A percentile compares a stretch with the other conserved stretches of the same genome.
Conservation (phyloP, 1,140 invertebrate genomes). For the Drosophila equinoxialis region DNA sequence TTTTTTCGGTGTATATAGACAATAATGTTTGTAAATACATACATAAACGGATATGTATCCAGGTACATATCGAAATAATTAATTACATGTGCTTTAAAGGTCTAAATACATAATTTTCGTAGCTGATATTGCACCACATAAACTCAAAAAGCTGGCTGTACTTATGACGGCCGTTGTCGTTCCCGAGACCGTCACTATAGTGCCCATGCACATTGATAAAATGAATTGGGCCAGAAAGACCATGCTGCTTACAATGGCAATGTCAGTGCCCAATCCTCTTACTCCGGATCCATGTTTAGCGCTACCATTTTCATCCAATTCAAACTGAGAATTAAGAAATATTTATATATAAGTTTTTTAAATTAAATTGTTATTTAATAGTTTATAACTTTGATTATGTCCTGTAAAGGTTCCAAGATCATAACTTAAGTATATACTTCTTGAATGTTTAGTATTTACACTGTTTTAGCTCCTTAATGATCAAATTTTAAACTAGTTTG, state of each 20-base stretch:
- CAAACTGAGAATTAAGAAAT: conserved; percentile 85
- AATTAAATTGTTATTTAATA: too few species aligned
- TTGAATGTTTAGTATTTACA: too few species aligned
- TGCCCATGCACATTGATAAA: conserved; percentile 93
- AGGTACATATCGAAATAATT: not conserved
- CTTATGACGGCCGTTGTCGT: conserved; percentile 94
- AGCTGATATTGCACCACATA: conserved; percentile 92
- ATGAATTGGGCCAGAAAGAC: conserved; percentile 97
- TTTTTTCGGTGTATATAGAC: not conserved
- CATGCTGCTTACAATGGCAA: conserved; percentile 96
- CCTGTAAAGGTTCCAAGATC: too few species aligned
- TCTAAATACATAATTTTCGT: conserved; percentile 95
- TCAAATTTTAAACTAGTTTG: not conserved
- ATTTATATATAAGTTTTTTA: too few species aligned
- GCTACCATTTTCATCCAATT: conserved; percentile 84
- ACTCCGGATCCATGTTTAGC: conserved; percentile 84
- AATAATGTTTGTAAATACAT: conserved; percentile 5
- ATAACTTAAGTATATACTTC: too few species aligned
- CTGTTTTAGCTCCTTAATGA: too few species aligned
- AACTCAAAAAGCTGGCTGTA: conserved; percentile 91
- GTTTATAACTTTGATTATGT: too few species aligned
- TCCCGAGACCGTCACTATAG: conserved; percentile 90
- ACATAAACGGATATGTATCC: conserved; percentile 1
- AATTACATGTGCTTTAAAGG: conserved; percentile 84
- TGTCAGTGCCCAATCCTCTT: conserved; percentile 95